Conservation (phyloP, 2,888 invertebrate species). For the Plagodis dolabraria region DNA sequence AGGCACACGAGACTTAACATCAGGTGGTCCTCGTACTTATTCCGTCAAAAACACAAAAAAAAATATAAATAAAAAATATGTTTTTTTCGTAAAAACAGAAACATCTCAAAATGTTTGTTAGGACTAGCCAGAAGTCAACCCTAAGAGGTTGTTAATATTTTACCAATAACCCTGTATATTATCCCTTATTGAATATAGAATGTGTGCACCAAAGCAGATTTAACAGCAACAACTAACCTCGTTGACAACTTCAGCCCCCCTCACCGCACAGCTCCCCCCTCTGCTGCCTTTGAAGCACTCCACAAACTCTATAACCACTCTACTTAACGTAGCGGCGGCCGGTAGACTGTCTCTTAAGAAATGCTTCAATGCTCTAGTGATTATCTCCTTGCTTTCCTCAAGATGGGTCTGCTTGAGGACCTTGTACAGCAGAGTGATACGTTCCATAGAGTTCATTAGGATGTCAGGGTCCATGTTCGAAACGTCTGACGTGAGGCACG, state of each 20-base stretch:
- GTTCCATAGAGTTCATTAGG: slow-evolving; percentile 78
- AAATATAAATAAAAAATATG: no score
- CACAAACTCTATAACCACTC: slow-evolving; percentile 77
- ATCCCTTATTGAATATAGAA: no score
- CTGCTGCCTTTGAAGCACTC: slow-evolving; percentile 67
- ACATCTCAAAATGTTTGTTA: no score
- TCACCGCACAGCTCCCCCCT: not conserved
- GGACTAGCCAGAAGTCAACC: no score
- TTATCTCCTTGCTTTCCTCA: slow-evolving; percentile 54
- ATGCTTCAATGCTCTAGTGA: slow-evolving; percentile 61
- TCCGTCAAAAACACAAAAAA: no score
- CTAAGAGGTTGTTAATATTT: no score
- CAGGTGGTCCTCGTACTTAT: no score
- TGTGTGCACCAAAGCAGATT: not conserved
- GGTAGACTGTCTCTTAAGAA: slow-evolving; percentile 76
- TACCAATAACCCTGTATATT: no score
- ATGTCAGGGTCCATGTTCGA: slow-evolving; percentile 81
- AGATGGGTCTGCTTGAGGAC: slow-evolving; percentile 54
- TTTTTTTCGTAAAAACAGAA: no score
- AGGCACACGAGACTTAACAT: no score
- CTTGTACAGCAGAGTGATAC: slow-evolving; percentile 74
- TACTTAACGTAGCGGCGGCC: slow-evolving; percentile 75
- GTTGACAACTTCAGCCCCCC: slow-evolving; percentile 91
- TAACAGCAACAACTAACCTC: slow-evolving; percentile 84
- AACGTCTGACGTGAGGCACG: slow-evolving; percentile 68